Evolutionary conservation across 2,888 invertebrate species (phyloP).

Genomic region (Aspidiotus rigidus): DNA sequence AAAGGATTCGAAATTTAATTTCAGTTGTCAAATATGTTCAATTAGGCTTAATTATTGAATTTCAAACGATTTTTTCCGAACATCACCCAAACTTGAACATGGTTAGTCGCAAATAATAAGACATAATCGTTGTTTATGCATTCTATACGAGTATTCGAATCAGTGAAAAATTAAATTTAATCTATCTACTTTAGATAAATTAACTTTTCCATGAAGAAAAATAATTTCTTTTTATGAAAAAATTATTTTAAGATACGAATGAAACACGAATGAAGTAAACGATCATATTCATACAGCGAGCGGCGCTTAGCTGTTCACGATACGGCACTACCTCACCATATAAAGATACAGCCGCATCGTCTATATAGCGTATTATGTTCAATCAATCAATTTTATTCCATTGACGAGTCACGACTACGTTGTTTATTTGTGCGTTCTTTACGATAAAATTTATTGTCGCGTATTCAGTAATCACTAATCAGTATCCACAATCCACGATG

Average conservation of each 20-base stretch:
- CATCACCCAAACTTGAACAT: background rate
- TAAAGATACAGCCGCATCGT: background rate
- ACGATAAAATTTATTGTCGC: too few relatives aligned
- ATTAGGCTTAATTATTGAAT: background rate
- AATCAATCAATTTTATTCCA: background rate
- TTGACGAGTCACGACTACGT: background rate
- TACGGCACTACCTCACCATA: constrained; percentile 8
- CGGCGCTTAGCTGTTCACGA: too few relatives aligned
- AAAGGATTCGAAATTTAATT: background rate
- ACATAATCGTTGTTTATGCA: background rate
- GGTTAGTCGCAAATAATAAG: background rate
- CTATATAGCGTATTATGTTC: background rate
- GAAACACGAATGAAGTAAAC: constrained; percentile 24
- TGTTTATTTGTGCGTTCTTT: background rate
- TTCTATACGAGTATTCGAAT: too few relatives aligned
- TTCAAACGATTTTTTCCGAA: background rate
- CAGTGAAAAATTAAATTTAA: background rate
- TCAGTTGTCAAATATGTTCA: background rate
- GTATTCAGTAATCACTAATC: too few relatives aligned
- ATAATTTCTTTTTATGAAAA: background rate
- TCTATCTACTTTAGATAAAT: background rate
- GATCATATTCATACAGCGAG: too few relatives aligned
- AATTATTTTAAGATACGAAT: background rate
- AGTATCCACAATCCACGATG: too few relatives aligned
- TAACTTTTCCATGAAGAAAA: background rate